Evolutionary conservation across 2,888 invertebrate species (phyloP), one percentile per base, ranked within the genome.

Genomic region (Aproaerema taeniolella): DNA sequence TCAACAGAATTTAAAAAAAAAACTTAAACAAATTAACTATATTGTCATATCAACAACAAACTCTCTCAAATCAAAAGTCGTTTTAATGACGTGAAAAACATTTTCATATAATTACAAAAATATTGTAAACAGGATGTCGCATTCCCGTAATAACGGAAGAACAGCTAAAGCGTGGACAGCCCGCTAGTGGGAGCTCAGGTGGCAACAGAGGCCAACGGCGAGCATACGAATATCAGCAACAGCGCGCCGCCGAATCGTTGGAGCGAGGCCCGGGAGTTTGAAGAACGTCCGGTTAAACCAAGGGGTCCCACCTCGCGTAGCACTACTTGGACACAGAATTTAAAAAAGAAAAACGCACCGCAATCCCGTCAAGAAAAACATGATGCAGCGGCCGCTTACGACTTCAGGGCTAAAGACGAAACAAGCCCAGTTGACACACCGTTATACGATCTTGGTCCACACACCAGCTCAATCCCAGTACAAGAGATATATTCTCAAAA

Each of bases 391-490:
- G 25, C 41, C 0, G 20, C 52, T 0, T 49, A 42, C 7, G 55
- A 55, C 13, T 54, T 54, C 17, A 35, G 34, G 1, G 39, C 55
- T 0, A 47, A 34, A 1, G 41, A 54, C 1, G 54, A 55, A 9
- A 53, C 54, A 0, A 43, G 49, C 0, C 57, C 55, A 0, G 20
- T 49, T 0, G 57, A 61, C n/a, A 55, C 57, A 14, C 57, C 57
- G 0, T 7, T 61, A 0, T 58, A 58, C 6, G 58, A 61, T 17
- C n/a, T 58, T 0, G 57, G 57, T 0, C 57, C 57, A 0, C 58
- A 57, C 15, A 38, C 47, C 0, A 53, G 52, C 6, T 49, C 52
- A 0, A 54, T 57, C 0, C 53, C 55, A 0, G 47, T 54, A 0
- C 55, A 56, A 12, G 57, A 55, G 4, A 38, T 1, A 0, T 54